phyloP scores from a whole-genome alignment of 1,140 invertebrate genomes.

The Steinernema khuongi region DNA sequence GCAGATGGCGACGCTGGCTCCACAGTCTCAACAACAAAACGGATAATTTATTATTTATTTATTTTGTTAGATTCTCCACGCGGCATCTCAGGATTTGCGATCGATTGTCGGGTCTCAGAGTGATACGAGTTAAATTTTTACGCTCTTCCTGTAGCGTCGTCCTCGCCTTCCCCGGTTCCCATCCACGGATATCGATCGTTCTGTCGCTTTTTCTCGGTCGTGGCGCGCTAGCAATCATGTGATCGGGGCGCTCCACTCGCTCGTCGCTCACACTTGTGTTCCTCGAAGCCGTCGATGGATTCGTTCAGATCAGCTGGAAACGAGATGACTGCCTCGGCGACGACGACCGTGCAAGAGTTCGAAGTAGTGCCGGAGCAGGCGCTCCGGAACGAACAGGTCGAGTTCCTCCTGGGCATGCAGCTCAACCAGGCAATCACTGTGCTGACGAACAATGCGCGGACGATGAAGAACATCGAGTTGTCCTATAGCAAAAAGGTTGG shows the following conservation, averaged over 20 bases:
- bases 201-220: too few relatives aligned
- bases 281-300: not conserved
- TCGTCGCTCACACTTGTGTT: not conserved
- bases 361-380: slow-evolving; percentile 51
- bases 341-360: slow-evolving; percentile 31
- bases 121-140: too few relatives aligned
- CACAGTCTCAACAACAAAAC: not conserved
- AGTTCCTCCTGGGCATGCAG: slow-evolving; percentile 52
- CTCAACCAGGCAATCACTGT: slow-evolving; percentile 52
- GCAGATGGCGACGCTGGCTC: not conserved
- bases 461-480: slow-evolving; percentile 50
- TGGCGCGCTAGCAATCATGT: not conserved
- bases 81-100: not conserved
- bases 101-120: not conserved
- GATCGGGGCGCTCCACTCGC: not conserved
- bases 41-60: not conserved
- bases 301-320: not conserved
- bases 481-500: slow-evolving; percentile 52
- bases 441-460: slow-evolving; percentile 45
- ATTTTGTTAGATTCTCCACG: not conserved
- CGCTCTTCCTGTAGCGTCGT: too few relatives aligned
- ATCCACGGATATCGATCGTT: too few relatives aligned
- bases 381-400: slow-evolving; percentile 52
- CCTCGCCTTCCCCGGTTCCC: too few relatives aligned
- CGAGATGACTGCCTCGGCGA: not conserved